These are phyloP conservation scores for Apistogramma diplotaenia DNA, from an alignment of 2,113 vertebrate genomes.

Conservation along the genomic window DNA sequence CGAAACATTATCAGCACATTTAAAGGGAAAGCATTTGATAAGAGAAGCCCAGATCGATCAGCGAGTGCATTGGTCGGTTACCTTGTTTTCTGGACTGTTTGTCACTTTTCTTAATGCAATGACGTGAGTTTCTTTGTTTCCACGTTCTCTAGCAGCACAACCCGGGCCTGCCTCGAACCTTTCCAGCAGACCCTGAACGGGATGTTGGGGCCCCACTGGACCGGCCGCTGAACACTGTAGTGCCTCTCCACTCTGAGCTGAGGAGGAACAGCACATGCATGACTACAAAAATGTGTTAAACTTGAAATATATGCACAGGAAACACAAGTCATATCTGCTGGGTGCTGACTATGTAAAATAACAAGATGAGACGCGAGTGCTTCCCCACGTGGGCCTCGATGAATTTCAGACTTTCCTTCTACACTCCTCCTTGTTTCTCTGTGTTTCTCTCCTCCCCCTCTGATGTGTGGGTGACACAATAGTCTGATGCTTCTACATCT, in stretches of 20 bases:
- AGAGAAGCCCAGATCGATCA: not conserved
- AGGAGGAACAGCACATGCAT: not conserved
- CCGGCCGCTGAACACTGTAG: constrained; percentile 47
- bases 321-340: not conserved
- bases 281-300: not conserved
- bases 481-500: not conserved
- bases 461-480: not conserved
- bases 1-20: not conserved
- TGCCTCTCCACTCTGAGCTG: constrained; percentile 39
- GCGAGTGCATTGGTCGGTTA: not conserved
- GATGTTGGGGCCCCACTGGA: constrained; percentile 57
- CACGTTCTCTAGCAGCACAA: constrained; percentile 69
- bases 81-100: constrained; percentile 51
- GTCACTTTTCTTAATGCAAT: constrained; percentile 60
- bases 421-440: not conserved
- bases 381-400: not conserved
- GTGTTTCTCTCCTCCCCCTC: not conserved
- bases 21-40: not conserved
- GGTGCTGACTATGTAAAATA: not conserved
- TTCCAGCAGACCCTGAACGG: constrained; percentile 76
- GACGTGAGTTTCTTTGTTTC: constrained; percentile 76
- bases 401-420: not conserved
- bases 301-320: not conserved
- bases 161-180: constrained; percentile 66
- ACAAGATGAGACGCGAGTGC: not conserved